Percentiles rank a stretch among this genome's conserved stretches.
Conservation (phyloP, 2,113 vertebrate species). For the Myotis davidii region DNA sequence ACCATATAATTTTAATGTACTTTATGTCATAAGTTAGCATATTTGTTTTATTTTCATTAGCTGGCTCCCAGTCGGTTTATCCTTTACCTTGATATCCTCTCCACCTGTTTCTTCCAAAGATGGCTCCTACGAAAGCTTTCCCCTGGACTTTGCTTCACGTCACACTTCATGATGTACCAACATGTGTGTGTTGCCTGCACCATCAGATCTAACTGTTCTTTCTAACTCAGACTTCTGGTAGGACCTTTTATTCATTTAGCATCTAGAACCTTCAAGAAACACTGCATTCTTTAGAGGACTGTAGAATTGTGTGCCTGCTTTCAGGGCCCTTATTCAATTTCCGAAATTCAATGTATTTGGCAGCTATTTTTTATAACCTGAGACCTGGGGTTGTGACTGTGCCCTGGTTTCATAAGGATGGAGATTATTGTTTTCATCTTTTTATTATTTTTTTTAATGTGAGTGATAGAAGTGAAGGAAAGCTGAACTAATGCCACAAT, state of each 20-base stretch:
- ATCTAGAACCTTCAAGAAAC: not conserved
- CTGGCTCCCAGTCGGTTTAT: not conserved
- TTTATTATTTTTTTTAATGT: slow-evolving; percentile 46
- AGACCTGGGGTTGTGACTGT: not conserved
- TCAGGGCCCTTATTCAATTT: not conserved
- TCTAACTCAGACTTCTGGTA: not conserved
- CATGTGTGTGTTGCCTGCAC: not conserved
- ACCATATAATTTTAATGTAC: not conserved
- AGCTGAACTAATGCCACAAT: not conserved
- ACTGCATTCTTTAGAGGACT: not conserved
- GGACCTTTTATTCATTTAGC: not conserved
- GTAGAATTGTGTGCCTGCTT: not conserved
- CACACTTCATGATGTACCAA: not conserved
- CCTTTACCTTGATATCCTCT: not conserved
- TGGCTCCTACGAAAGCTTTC: not conserved
- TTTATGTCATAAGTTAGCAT: not conserved
- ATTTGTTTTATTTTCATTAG: not conserved
- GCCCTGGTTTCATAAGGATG: not conserved
- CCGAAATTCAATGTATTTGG: not conserved
- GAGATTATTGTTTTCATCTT: slow-evolving; percentile 31
- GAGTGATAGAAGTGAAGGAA: not conserved
- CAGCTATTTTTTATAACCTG: not conserved
- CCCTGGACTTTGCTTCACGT: not conserved
- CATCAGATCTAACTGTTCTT: not conserved
- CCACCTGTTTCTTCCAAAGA: not conserved